Base-by-base conservation (phyloP, 2,888 invertebrate genomes). In the Nomada flava region DNA sequence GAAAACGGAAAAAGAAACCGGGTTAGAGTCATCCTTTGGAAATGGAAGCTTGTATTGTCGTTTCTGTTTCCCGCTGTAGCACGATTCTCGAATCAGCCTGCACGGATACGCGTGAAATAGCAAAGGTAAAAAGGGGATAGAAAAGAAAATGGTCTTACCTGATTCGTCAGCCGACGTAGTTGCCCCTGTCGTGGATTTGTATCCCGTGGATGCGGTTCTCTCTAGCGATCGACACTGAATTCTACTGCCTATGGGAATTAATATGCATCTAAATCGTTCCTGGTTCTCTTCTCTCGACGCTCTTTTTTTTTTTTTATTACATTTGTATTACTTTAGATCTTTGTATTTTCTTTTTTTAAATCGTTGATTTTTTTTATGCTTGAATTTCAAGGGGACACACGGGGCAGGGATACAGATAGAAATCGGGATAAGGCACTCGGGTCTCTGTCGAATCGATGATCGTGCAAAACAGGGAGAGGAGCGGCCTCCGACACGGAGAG, bases 341-440 rank as follows among this genome's bases (percentile, higher is more conserved):
- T 15, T 79, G 23, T 52, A 55, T 47, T 59, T 74, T 62, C 63
- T 68, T 62, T 81, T 29, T 65, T 62, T 81, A 20, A 62, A n/a
- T 67, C 50, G 55, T 73, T 29, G 64, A 53, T 53, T 36, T 1
- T 53, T n/a, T 76, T 55, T 65, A 65, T 20, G 68, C 67, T 72
- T 72, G 69, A 79, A 29, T 67, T 62, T 70, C 65, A 42, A 26
- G 29, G 67, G 42, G 55, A 23, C 26, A 47, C 55, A 42, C 57
- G 29, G 70, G 55, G 44, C 53, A 18, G 47, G 71, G 76, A 50
- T 36, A 47, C 73, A 74, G 69, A 57, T 63, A 82, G 78, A 85
- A 82, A 79, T 86, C 68, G 85, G 85, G 86, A 89, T 91, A 91
- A 91, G 91, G 91, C 91, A 91, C 91, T 91, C 91, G 89, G 88